phyloP scores from a whole-genome alignment of 2,797 vertebrate species.

The Chloroceryle inda region DNA sequence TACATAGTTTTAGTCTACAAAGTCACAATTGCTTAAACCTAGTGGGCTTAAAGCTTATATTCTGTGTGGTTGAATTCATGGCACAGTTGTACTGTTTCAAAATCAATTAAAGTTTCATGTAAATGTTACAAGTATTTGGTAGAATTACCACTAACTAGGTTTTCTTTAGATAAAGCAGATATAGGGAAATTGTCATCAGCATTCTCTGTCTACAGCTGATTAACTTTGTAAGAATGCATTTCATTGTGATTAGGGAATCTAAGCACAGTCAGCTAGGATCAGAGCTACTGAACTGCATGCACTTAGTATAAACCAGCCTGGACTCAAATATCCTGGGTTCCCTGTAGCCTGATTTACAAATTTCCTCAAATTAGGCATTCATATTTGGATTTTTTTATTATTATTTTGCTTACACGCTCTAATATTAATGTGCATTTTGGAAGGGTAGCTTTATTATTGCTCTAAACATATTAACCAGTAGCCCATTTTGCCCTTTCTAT shows the following conservation, averaged over 20 bases:
- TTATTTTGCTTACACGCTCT: slow-evolving; percentile 61
- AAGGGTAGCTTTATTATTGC: slow-evolving; percentile 68
- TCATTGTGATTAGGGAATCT: slow-evolving; percentile 86
- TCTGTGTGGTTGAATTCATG: slow-evolving; percentile 84
- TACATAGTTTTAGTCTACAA: slow-evolving; percentile 86
- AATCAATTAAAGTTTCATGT: slow-evolving; percentile 94
- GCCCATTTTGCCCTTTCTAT: slow-evolving; percentile 58
- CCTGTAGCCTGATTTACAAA: slow-evolving; percentile 57
- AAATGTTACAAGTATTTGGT: slow-evolving; percentile 90
- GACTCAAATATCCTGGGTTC: slow-evolving; percentile 67
- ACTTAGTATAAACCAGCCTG: slow-evolving; percentile 71
- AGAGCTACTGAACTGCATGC: slow-evolving; percentile 74
- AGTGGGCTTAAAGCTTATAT: slow-evolving; percentile 90
- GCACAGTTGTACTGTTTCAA: slow-evolving; percentile 83
- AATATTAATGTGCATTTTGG: slow-evolving; percentile 62
- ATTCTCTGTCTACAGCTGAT: slow-evolving; percentile 88
- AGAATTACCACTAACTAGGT: slow-evolving; percentile 87
- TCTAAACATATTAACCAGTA: slow-evolving; percentile 66
- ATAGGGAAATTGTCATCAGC: slow-evolving; percentile 80
- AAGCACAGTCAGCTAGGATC: slow-evolving; percentile 80
- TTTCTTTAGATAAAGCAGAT: slow-evolving; percentile 88
- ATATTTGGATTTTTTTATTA: not conserved
- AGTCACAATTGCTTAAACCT: slow-evolving; percentile 90
- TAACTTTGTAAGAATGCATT: slow-evolving; percentile 85
- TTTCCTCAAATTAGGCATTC: slow-evolving; percentile 69